These are phyloP conservation scores for Marcusenius ussheri DNA, from an alignment of 2,113 vertebrate species.

Conservation along the genomic window DNA sequence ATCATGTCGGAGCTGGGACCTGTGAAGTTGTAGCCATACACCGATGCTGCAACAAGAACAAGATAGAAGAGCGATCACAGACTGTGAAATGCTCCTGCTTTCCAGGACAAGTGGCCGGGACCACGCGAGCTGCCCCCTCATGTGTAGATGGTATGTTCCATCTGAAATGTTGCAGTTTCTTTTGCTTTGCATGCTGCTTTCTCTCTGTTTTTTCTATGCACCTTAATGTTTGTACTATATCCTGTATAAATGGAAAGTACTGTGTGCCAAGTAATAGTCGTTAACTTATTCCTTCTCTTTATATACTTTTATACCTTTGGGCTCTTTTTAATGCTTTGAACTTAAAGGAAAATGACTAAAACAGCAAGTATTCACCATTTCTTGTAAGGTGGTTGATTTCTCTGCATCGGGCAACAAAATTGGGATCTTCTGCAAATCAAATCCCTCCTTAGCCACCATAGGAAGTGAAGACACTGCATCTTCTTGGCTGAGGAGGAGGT, in stretches of 20 bases:
- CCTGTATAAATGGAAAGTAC: neutral
- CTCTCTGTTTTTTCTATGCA: neutral
- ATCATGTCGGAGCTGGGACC: neutral
- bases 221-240: neutral
- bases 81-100: conserved; percentile 2
- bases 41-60: conserved; percentile 5
- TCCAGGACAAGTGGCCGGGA: neutral
- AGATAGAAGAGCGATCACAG: neutral
- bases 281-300: neutral
- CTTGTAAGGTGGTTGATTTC: neutral
- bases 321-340: neutral
- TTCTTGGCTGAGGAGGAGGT: neutral
- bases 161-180: neutral
- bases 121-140: neutral
- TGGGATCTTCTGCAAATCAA: neutral
- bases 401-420: neutral
- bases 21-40: conserved; percentile 5
- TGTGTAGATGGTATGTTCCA: neutral
- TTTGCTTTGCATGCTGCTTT: neutral
- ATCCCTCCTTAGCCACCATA: too few relatives aligned
- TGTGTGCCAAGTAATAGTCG: neutral
- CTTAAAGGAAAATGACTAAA: neutral
- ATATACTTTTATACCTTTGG: neutral
- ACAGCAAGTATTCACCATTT: neutral
- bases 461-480: too few relatives aligned